Evolutionary conservation across 1,140 invertebrate genomes (phyloP).

Genomic region (Drosophila yakuba): DNA sequence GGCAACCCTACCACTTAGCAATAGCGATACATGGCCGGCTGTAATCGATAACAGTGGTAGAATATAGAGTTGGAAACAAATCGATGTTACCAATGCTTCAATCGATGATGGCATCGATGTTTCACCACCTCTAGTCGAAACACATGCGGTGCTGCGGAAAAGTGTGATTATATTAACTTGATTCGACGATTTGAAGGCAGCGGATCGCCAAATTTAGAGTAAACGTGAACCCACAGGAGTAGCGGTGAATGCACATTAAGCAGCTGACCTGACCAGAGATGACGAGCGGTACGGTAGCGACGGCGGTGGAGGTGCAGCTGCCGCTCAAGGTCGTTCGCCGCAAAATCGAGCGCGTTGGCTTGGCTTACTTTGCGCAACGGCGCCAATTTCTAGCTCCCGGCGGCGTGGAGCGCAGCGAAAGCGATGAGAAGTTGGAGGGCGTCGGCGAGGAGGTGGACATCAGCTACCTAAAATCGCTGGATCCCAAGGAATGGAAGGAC

Average conservation of each 20-base stretch:
- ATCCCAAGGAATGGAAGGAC: constrained; percentile 98
- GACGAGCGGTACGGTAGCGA: constrained; percentile 25
- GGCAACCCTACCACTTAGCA: too few species aligned
- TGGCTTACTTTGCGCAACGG: constrained; percentile 70
- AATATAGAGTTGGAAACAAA: too few species aligned
- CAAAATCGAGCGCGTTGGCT: constrained; percentile 85
- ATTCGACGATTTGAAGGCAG: constrained; percentile 9
- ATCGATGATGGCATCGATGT: background rate
- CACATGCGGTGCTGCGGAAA: constrained; percentile 37
- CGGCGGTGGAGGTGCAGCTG: constrained; percentile 55
- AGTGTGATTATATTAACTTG: constrained; percentile 24
- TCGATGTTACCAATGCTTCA: too few species aligned
- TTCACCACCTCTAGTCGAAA: constrained; percentile 3
- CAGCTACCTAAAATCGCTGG: constrained; percentile 93
- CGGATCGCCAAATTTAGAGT: constrained; percentile 35
- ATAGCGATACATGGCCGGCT: too few species aligned
- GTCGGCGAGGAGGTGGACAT: constrained; percentile 91
- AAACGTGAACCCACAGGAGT: constrained; percentile 5
- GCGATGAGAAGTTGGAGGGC: constrained; percentile 70
- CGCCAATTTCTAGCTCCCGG: constrained; percentile 61
- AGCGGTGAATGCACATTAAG: constrained; percentile 21
- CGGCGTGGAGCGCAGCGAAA: constrained; percentile 71
- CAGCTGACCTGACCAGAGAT: constrained; percentile 21
- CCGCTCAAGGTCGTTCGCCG: constrained; percentile 86
- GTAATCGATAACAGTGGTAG: too few species aligned